These are phyloP conservation scores for Istiophorus platypterus DNA, from an alignment of 2,113 vertebrate species.

Conservation along the genomic window DNA sequence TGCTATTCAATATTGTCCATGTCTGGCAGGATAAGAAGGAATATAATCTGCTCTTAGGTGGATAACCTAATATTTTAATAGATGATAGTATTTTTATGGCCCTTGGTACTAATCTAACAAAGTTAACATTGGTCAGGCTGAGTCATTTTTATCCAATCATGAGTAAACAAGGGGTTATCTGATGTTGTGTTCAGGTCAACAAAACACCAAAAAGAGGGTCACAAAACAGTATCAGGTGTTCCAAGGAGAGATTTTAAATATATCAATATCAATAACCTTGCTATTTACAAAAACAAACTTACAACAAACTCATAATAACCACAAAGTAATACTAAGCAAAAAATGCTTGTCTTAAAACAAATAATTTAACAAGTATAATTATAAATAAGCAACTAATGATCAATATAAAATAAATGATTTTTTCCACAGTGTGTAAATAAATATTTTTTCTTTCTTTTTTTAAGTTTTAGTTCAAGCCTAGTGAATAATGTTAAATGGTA, in stretches of 20 bases:
- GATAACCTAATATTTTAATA: constrained; percentile 12
- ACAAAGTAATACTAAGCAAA: too few relatives aligned
- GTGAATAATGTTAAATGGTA: too few relatives aligned
- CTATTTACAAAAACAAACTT: not conserved
- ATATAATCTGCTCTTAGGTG: not conserved
- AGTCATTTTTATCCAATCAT: constrained; percentile 21
- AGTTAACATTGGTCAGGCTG: constrained; percentile 3
- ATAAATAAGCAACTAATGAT: not conserved
- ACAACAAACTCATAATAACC: too few relatives aligned
- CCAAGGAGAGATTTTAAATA: not conserved
- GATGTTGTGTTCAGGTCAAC: not conserved
- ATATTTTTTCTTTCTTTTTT: too few relatives aligned
- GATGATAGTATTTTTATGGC: constrained; percentile 14
- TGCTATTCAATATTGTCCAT: constrained; percentile 38
- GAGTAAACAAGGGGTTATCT: constrained; percentile 16
- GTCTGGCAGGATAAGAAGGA: constrained; percentile 21
- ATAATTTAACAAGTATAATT: not conserved
- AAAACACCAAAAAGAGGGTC: constrained; percentile 23
- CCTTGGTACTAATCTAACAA: constrained; percentile 9
- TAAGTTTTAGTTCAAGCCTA: too few relatives aligned
- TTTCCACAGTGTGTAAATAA: too few relatives aligned
- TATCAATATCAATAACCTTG: not conserved
- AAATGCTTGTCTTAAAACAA: not conserved
- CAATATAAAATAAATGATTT: not conserved
- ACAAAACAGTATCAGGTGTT: not conserved